phyloP scores from a whole-genome alignment of 2,888 invertebrate genomes.

The Galeruca laticollis region DNA sequence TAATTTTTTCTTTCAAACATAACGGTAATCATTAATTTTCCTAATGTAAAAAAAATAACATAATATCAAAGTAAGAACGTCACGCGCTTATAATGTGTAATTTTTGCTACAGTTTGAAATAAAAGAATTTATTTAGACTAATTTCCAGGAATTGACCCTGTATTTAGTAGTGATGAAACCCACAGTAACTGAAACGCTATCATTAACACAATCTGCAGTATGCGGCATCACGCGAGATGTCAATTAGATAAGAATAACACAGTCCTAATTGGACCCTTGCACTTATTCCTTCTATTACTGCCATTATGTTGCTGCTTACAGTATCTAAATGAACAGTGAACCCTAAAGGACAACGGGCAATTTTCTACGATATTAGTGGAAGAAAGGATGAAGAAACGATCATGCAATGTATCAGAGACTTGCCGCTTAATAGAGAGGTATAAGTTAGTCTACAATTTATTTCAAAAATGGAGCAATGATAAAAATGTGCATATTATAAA shows the following conservation, averaged over 20 bases:
- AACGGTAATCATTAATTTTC: too few species aligned
- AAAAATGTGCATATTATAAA: too few species aligned
- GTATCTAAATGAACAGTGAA: constrained; percentile 6
- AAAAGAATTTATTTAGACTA: too few species aligned
- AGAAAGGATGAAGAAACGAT: not conserved
- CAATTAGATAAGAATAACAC: constrained; percentile 30
- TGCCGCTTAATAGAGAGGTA: too few species aligned
- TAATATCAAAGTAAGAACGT: too few species aligned
- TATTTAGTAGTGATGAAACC: not conserved
- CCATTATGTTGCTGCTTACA: constrained; percentile 4
- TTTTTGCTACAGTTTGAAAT: too few species aligned
- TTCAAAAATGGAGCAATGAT: too few species aligned
- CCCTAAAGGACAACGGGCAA: constrained; percentile 3
- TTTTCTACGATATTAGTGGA: not conserved
- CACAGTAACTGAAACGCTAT: not conserved
- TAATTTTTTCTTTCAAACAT: too few species aligned
- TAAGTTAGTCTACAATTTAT: too few species aligned
- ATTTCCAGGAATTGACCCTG: not conserved
- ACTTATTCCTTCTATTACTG: constrained; percentile 22
- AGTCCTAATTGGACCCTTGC: constrained; percentile 30
- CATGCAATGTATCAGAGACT: too few species aligned
- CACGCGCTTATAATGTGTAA: too few species aligned
- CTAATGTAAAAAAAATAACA: too few species aligned
- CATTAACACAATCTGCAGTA: constrained; percentile 25
- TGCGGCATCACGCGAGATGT: constrained; percentile 32